These are phyloP conservation scores for Scaptomyza pallida DNA, from an alignment of 1,140 invertebrate genomes.

Conservation along the genomic window DNA sequence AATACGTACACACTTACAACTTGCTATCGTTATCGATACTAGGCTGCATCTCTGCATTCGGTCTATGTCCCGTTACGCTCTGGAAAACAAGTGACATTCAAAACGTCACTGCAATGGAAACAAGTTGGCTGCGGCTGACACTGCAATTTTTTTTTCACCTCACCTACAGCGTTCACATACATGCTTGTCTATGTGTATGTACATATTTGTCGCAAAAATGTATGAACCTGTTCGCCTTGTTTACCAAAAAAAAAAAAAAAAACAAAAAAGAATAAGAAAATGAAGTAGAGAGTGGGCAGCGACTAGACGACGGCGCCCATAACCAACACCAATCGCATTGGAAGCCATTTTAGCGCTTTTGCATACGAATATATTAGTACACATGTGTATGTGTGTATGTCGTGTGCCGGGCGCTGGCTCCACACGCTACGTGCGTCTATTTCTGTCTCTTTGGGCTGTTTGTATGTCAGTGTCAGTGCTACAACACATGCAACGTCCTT, in stretches of 20 bases:
- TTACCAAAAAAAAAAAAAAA: slow-evolving; percentile 45
- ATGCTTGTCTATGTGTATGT: background rate
- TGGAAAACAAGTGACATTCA: slow-evolving; percentile 72
- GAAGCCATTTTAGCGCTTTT: slow-evolving; percentile 48
- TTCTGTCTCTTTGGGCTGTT: slow-evolving; percentile 44
- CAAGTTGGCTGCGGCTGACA: slow-evolving; percentile 43
- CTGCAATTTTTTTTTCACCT: slow-evolving; percentile 35
- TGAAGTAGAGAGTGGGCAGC: slow-evolving; percentile 47
- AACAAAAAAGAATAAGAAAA: slow-evolving; percentile 44
- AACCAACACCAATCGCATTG: slow-evolving; percentile 51
- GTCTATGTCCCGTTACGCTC: slow-evolving; percentile 46
- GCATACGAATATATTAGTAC: slow-evolving; percentile 5
- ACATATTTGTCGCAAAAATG: slow-evolving; percentile 61
- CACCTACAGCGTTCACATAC: background rate
- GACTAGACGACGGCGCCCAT: slow-evolving; percentile 43
- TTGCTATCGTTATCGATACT: slow-evolving; percentile 51
- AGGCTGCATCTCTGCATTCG: slow-evolving; percentile 16
- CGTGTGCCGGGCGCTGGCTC: slow-evolving; percentile 21
- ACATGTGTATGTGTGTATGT: slow-evolving; percentile 15
- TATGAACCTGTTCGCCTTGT: slow-evolving; percentile 78
- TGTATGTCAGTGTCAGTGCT: slow-evolving; percentile 58
- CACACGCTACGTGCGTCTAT: slow-evolving; percentile 37
- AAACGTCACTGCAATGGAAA: slow-evolving; percentile 51
- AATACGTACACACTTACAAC: slow-evolving; percentile 1
- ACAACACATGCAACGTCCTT: slow-evolving; percentile 53